A percentile compares a stretch with the other conserved stretches of the same genome.
phyloP scores from a whole-genome alignment of 2,797 vertebrate species.

The Fundulus diaphanus region DNA sequence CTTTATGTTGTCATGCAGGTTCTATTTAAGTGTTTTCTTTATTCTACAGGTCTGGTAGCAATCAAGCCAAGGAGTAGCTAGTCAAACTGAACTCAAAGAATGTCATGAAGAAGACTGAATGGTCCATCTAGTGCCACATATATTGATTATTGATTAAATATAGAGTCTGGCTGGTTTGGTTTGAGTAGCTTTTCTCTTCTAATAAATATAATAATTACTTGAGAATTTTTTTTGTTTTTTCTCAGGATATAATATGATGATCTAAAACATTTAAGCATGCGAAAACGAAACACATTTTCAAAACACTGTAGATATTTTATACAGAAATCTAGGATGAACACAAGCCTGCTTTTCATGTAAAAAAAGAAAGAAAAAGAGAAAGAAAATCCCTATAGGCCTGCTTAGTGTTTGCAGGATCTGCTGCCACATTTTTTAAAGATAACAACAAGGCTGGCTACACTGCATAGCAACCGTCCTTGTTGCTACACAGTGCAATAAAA shows the following conservation, averaged over 20 bases:
- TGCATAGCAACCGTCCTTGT: background rate
- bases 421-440: background rate
- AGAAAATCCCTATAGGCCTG: background rate
- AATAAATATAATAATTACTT: no score
- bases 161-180: no score
- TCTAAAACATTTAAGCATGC: background rate
- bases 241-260: background rate
- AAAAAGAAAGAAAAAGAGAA: no score
- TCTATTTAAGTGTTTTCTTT: no score
- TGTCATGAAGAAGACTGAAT: no score
- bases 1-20: no score
- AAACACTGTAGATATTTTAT: background rate
- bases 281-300: background rate
- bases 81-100: no score
- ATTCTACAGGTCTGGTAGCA: no score
- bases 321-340: background rate
- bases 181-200: no score
- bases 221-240: background rate
- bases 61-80: no score
- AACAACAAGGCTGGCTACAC: background rate
- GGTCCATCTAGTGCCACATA: no score
- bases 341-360: background rate
- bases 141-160: no score
- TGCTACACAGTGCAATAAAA: slow-evolving; percentile 2
- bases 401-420: background rate